Percentiles rank a stretch among this genome's conserved stretches.
Conservation (phyloP, 2,797 vertebrate genomes). For the Hybognathus amarus region DNA sequence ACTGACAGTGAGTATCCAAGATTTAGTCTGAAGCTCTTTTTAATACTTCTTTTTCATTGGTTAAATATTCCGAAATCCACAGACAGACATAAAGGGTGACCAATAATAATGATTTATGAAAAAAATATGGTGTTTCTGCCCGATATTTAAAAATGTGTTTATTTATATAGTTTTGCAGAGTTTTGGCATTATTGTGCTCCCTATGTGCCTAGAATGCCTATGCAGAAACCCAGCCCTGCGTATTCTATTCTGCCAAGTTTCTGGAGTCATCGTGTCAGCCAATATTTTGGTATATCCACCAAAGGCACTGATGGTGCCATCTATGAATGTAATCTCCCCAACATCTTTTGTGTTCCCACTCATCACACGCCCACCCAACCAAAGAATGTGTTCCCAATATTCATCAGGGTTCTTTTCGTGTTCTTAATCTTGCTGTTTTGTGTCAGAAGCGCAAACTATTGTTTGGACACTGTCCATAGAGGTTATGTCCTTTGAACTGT, state of each 20-base stretch:
- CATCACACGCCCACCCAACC: not conserved
- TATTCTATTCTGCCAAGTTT: not conserved
- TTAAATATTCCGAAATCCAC: not conserved
- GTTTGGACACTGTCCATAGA: not conserved
- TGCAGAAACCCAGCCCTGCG: not conserved
- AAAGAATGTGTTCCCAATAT: not conserved
- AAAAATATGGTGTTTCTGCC: too few relatives aligned
- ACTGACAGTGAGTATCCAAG: too few relatives aligned
- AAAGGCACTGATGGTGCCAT: not conserved
- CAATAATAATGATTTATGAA: too few relatives aligned
- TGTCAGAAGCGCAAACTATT: not conserved
- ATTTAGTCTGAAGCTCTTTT: too few relatives aligned
- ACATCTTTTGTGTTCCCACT: not conserved
- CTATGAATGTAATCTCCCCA: not conserved
- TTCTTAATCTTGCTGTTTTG: conserved; percentile 1
- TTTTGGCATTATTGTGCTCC: not conserved
- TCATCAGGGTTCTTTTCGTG: not conserved
- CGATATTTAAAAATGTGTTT: too few relatives aligned
- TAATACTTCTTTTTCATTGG: not conserved
- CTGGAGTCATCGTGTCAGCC: not conserved
- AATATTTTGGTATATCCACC: not conserved
- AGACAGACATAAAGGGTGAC: not conserved
- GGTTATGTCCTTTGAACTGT: not conserved
- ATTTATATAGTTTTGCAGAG: not conserved
- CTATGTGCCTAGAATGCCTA: not conserved